Base-by-base conservation (phyloP, 2,888 invertebrate species). In the Apomyelois bistriatella region DNA sequence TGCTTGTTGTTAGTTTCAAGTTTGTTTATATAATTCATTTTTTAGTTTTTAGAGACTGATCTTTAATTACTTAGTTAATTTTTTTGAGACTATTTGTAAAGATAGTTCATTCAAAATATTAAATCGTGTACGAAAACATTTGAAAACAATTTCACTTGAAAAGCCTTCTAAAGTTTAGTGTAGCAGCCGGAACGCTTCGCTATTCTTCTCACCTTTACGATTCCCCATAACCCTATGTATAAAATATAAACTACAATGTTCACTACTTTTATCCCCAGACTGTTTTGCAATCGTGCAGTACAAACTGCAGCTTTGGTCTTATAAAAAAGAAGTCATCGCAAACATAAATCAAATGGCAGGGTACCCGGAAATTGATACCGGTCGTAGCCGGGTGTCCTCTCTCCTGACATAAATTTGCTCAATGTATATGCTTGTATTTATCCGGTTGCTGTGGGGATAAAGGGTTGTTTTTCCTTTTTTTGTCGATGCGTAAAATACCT, bases 361-460 rank as follows among this genome's bases (percentile, higher is more conserved):
- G 71, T 71, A 68, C 62, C 79, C 83, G 85, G 85, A 85, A 85
- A 85, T 85, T 84, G 82, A 83, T 84, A 84, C 82, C 79, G 76
- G 65, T 76, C 74, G 46, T 72, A 76, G 65, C 70, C 56, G 56
- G 63, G 62, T 65, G 68, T 75, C 73, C 75, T 70, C 60, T 53
- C 46, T 8, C 60, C 63, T 64, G 68, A 72, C 65, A 69, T 68
- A 66, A 67, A 68, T 63, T 66, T 48, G 42, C 42, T 51, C 47
- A 51, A 54, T 42, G 49, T 54, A 50, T 41, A 51, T 51, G 41
- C 38, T 16, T 48, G 48, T 48, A 46, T 46, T 46, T 46, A 46
- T 46, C 46, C 32, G 46, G 32, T 13, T 3, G 32, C 46, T 32
- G 46, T 46, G 3, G 43, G 30, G 46, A 10, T 46, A 46, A 32